Evolutionary conservation across 2,113 vertebrate genomes (phyloP), one percentile per base, ranked within the genome.

Genomic region (Ailuropoda melanoleuca): DNA sequence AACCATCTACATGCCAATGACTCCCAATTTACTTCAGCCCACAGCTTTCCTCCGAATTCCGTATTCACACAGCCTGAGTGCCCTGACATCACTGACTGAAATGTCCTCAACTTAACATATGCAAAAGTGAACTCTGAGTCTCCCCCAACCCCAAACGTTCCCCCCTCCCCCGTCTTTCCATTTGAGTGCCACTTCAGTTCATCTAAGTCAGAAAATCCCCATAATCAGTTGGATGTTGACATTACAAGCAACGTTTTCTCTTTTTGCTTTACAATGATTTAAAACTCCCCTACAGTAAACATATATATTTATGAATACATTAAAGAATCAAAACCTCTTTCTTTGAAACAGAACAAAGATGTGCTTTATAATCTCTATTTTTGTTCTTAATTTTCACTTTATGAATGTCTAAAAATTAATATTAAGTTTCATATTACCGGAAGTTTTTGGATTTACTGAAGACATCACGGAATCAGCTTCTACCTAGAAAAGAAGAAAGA

Each of bases 381-480:
- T 29, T 88, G 24, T 55, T 56, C 43, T 66, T 72, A 93, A 48
- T 53, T 94, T 96, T 50, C 39, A 0, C 77, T 85, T 86, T 87
- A 39, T 68, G 17, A 93, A 37, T 85, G 34, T 78, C 96, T 96
- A 64, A 90, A 97, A 97, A 66, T 78, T 24, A 93, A 34, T 48
- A 87, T 66, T 14, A 95, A n/a, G 24, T 93, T 95, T 95, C 9
- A 62, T 46, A 88, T 97, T 98, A 98, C 98, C 98, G 31, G 94
- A 97, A 96, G 97, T 64, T 26, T 31, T 77, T 90, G 95, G 72
- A 58, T 95, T 97, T 92, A 96, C 9, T 75, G 98, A 97, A 39
- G 98, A 94, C 95, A 97, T 98, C 93, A 98, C 77, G 77, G 97
- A 98, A 97, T 98, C 94, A 13, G 93, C 96, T 97, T 98, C 98